Evolutionary conservation across 1,140 invertebrate genomes (phyloP).

Genomic region (Drosophila cardini): DNA sequence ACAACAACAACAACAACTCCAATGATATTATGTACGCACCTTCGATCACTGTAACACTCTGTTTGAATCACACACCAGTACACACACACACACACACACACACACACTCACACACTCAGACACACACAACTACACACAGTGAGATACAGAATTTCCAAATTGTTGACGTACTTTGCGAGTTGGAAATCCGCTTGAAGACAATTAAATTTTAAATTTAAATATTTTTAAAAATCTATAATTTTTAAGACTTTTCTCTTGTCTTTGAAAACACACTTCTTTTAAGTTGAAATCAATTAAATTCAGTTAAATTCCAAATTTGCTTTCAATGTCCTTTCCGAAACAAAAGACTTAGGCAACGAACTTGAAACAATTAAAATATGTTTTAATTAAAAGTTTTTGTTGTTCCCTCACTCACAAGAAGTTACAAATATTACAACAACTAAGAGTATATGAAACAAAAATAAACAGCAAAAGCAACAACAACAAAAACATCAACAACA

Average conservation of each 20-base stretch:
- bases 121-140: slow-evolving; percentile 13
- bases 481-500: slow-evolving; percentile 27
- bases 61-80: slow-evolving; percentile 59
- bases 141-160: slow-evolving; percentile 22
- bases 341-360: slow-evolving; percentile 76
- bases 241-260: not conserved
- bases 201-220: not conserved
- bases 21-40: slow-evolving; percentile 65
- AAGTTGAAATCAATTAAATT: not conserved
- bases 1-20: slow-evolving; percentile 48
- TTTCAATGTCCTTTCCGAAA: slow-evolving; percentile 22
- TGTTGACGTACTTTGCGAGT: not conserved
- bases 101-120: slow-evolving; percentile 15
- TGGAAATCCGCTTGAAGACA: slow-evolving; percentile 1
- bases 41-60: slow-evolving; percentile 65
- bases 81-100: slow-evolving; percentile 40
- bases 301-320: not conserved
- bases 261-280: not conserved
- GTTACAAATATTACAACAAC: slow-evolving; percentile 1
- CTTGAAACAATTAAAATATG: slow-evolving; percentile 24
- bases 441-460: slow-evolving; percentile 64
- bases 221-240: no score
- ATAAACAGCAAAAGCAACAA: slow-evolving; percentile 26
- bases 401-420: slow-evolving; percentile 7
- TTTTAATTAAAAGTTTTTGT: slow-evolving; percentile 15